Evolutionary conservation across 2,797 vertebrate genomes (phyloP), one percentile per base, ranked within the genome.

Genomic region (Mallotus villosus): DNA sequence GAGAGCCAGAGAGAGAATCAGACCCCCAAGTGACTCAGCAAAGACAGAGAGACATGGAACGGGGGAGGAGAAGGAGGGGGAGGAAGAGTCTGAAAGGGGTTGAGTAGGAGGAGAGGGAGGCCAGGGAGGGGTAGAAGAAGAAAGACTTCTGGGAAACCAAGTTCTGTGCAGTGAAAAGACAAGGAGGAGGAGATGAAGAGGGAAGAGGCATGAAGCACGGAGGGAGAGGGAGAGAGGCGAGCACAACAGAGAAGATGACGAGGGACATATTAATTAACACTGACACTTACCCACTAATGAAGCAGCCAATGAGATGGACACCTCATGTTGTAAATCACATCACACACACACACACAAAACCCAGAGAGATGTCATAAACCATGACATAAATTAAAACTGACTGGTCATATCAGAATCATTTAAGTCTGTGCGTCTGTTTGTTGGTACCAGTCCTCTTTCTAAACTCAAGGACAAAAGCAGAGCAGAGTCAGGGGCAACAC

Each of bases 261-360:
- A 11, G 11, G 51, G 58, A 22, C n/a, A 59, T 12, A 59, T 11
- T 51, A 19, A 66, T 49, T 49, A 58, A 66, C 22, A 37, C 17
- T 32, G 62, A 63, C 17, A 70, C n/a, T 34, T 29, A 63, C 17
- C 62, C 32, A 37, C 67, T 49, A 64, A 79, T 68, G 46, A 80
- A 76, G 69, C 29, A 57, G 67, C 46, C 34, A 34, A 21, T 24
- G 41, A 77, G 57, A 70, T 59, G 25, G 71, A 62, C 74, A 69
- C 68, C 58, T 80, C 70, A 60, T 14, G 2, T 37, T 11, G 58
- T 62, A 49, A 27, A 53, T 27, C 46, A 14, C 63, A 46, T n/a
- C 6, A 37, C 5, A n/a, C 21, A 19, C 61, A 37, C 2, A n/a
- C 61, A 63, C 25, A 63, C 62, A n/a, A 2, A 12, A 29, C 22